Base-by-base conservation (phyloP, 2,888 invertebrate species). In the Polydrusus cervinus region DNA sequence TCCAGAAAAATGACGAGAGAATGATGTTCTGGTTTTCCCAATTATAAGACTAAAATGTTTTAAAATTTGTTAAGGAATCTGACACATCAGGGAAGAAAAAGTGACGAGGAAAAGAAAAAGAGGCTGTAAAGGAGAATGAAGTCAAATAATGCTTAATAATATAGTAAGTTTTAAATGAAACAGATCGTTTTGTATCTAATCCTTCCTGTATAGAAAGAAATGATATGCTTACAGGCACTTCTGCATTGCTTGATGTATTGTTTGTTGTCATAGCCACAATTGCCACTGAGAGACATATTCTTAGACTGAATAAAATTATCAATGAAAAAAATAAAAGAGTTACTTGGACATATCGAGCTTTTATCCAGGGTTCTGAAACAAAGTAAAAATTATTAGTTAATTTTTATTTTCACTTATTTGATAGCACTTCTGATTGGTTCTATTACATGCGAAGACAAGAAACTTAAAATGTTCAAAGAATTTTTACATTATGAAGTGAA, bases 201-300 rank as follows among this genome's bases (percentile, higher is more conserved):
- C n/a, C n/a, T 30, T 30, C 30, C 3, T 30, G 30, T 30, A 30
- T 7, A 38, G 57, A 13, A 14, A 34, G 5, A 30, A 30, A 30
- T 16, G 25, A 13, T 34, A 43, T 55, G 79, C 87, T 84, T 83
- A 90, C 90, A 16, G 87, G 84, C 77, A 89, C 87, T 76, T 88
- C 83, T 7, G 81, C 81, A 76, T 83, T 84, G 1, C 87, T 75
- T 30, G 81, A 81, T 2, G 82, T 86, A 0, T 84, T 84, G 0
- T 86, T 83, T 79, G 92, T 89, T 0, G 92, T 91, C 93, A 94
- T 94, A 30, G 93, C 93, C 0, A 93, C 91, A 34, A 94, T 89
- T 0, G 91, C 92, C 0, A 94, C 92, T 0, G 92, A 92, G 79
- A 92, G 40, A 40, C 64, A 60, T 34, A 43, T 51, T 45, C 78